Evolutionary conservation across 92 coral and sea anemone genomes (phyloP).

Genomic region (Phenganax stokvisi): DNA sequence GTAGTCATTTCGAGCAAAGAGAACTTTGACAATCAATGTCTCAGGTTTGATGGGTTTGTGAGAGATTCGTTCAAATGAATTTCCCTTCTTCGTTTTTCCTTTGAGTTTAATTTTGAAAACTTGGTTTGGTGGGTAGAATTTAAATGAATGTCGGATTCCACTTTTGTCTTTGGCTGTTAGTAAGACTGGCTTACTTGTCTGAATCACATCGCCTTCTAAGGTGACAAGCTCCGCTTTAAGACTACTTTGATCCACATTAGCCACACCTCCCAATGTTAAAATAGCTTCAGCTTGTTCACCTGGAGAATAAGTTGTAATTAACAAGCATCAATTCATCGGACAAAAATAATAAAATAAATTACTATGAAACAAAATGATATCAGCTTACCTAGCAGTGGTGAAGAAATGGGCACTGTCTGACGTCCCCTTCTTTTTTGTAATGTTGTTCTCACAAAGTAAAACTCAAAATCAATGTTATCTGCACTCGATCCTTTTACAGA

Average conservation of each 20-base stretch:
- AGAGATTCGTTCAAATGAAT: conserved; percentile 53
- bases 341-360: not conserved
- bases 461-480: conserved; percentile 31
- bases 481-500: conserved; percentile 23
- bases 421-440: not conserved
- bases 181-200: conserved; percentile 27
- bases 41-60: conserved; percentile 52
- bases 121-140: conserved; percentile 60
- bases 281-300: conserved; percentile 55
- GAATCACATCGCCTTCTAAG: conserved; percentile 5
- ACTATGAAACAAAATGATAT: not conserved
- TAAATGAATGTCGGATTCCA: conserved; percentile 59
- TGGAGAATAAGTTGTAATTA: not conserved
- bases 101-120: conserved; percentile 58
- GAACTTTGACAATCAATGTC: conserved; percentile 55
- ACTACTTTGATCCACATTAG: conserved; percentile 39
- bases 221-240: conserved; percentile 56
- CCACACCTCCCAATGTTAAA: conserved; percentile 65
- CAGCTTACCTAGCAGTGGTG: conserved; percentile 59
- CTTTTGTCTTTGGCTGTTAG: conserved; percentile 52
- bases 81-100: conserved; percentile 64
- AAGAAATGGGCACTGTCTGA: conserved; percentile 53
- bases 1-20: conserved; percentile 63
- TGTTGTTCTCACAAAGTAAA: conserved; percentile 27
- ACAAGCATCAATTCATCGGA: not conserved